Evolutionary conservation across 2,888 invertebrate species (phyloP), one percentile per base, ranked within the genome.

Genomic region (Pristionchus entomophagus): DNA sequence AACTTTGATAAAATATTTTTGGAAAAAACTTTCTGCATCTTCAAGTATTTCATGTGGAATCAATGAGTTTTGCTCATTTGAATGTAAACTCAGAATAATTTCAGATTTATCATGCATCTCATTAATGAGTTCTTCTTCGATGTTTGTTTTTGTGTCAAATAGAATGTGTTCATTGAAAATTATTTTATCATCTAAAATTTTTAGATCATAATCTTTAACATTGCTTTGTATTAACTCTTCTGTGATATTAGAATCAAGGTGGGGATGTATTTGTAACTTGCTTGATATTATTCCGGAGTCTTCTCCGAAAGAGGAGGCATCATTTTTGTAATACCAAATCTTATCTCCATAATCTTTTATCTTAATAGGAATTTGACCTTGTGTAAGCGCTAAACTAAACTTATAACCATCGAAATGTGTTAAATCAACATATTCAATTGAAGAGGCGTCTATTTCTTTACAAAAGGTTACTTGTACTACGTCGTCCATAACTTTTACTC

Each of bases 301-400:
- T n/a, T n/a, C n/a, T n/a, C n/a, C n/a, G n/a, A n/a, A n/a, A n/a
- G n/a, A n/a, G n/a, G n/a, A n/a, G n/a, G n/a, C n/a, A n/a, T 35
- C 65, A 32, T 65, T 29, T 65, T 29, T 80, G 84, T 88, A 85
- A 84, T 87, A 87, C 86, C 87, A 87, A 87, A 88, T 88, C 59
- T 88, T 88, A 17, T 87, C 86, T 73, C 87, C 86, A 86, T 86
- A 49, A 56, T 81, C 32, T 81, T 80, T 77, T 73, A 88, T 84
- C 87, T 83, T 88, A 77, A 88, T 87, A 56, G 88, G 88, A 62
- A 88, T 88, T 86, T 88, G 88, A 80, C 88, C 88, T 88, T 87
- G 87, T 73, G 87, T 86, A 65, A 87, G 86, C 85, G 86, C 86
- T 87, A 87, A 84, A 87, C 87, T 86, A 29, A 62, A 29, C 59